phyloP scores from a whole-genome alignment of 2,113 vertebrate genomes.

The Trogon melanurus region DNA sequence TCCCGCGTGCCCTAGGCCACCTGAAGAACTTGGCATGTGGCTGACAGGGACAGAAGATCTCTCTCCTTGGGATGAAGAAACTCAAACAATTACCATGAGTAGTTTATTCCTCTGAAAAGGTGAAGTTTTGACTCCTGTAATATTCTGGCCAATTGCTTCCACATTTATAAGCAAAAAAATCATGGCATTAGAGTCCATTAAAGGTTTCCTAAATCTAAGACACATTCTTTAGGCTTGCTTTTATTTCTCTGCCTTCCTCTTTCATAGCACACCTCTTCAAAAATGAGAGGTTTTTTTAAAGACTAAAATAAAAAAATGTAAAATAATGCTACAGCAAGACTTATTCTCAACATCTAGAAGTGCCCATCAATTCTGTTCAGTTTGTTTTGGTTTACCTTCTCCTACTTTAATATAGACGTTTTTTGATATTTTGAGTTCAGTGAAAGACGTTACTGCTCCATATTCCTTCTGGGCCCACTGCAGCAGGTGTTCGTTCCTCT shows the following conservation, averaged over 20 bases:
- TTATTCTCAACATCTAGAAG: neutral
- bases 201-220: neutral
- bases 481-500: slow-evolving; percentile 88
- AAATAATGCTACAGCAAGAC: neutral
- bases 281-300: neutral
- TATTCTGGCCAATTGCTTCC: neutral
- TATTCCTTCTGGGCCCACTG: slow-evolving; percentile 90
- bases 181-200: neutral
- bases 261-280: neutral
- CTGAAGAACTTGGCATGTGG: neutral
- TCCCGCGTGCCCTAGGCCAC: neutral
- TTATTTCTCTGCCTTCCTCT: neutral
- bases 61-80: neutral
- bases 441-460: slow-evolving; percentile 94
- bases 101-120: neutral
- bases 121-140: neutral
- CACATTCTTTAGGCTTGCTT: neutral
- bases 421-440: slow-evolving; percentile 90
- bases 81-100: neutral
- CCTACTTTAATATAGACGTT: slow-evolving; percentile 97
- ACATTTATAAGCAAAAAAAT: neutral
- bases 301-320: neutral
- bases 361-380: neutral
- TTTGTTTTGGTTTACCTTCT: slow-evolving; percentile 83
- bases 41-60: neutral